Conservation (phyloP, 2,888 invertebrate species). For the Rhogogaster chlorosoma region DNA sequence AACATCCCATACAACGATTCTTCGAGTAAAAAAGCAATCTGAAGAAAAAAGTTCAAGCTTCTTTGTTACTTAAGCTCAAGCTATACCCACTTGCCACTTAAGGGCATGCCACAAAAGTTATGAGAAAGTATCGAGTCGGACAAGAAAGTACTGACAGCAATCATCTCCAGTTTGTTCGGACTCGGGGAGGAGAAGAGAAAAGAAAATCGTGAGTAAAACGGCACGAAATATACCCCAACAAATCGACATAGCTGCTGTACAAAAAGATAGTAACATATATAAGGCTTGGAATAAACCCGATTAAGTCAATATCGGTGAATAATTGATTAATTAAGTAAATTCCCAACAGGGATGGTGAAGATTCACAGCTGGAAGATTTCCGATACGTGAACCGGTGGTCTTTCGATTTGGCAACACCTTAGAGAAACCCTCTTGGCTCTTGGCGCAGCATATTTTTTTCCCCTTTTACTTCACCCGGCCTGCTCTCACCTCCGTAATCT, state of each 20-base stretch:
- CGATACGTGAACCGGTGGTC: neutral
- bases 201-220: neutral
- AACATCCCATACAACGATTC: neutral
- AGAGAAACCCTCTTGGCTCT: conserved; percentile 22
- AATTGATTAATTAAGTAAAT: neutral
- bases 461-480: conserved; percentile 19
- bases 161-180: conserved; percentile 31
- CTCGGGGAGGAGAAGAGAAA: neutral
- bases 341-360: neutral
- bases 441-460: conserved; percentile 43
- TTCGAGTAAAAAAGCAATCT: conserved; percentile 28
- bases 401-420: conserved; percentile 22
- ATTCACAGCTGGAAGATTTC: neutral
- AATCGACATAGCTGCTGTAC: neutral
- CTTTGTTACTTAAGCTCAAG: conserved; percentile 15
- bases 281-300: neutral
- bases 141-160: conserved; percentile 46
- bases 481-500: conserved; percentile 42
- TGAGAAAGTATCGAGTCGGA: conserved; percentile 41
- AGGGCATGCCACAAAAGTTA: conserved; percentile 27
- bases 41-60: conserved; percentile 27
- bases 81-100: conserved; percentile 39
- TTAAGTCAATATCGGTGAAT: neutral
- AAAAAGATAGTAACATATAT: neutral
- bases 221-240: neutral